Base-by-base conservation (phyloP, 2,113 vertebrate genomes). In the Merops nubicus region DNA sequence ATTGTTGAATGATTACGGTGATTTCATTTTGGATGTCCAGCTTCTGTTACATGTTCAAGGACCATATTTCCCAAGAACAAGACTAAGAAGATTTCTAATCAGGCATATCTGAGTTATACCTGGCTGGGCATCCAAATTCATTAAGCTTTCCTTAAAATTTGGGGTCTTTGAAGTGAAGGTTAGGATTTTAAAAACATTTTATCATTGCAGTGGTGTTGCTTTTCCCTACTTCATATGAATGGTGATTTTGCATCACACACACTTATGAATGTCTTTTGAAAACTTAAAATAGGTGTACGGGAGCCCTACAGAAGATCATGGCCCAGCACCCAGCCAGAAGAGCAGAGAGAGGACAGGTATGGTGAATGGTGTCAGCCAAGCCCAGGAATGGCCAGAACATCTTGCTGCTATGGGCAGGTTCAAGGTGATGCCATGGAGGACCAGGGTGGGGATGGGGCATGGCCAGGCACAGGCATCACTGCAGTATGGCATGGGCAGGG, bases 401-500 rank as follows among this genome's bases (percentile, higher is more conserved):
- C 14, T 26, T 48, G 22, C 20, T 59, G 42, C 42, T 65, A 3
- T 42, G 22, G 7, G 16, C 8, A 51, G 13, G 26, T 57, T 9
- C 1, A 2, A 54, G 42, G 9, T 42, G 12, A 69, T 17, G 3
- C 34, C 0, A 0, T 9, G 23, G 15, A 69, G 18, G 13, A 3
- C 8, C 9, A 36, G 8, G 12, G 14, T 47, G 19, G 11, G 15
- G 11, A 56, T 34, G 12, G 40, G 33, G 64, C 8, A 45, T 4
- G 9, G 15, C 4, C 33, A 43, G 60, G 33, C 33, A 57, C 5
- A n/a, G 33, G 10, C 12, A 28, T 17, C 2, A 0, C 31, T 45
- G 28, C 0, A 0, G 36, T 28, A 23, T 2, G 8, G 4, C 1
- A 1, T 18, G 25, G 26, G 14, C 9, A 81, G n/a, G 11, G 8